A percentile compares a stretch with the other conserved stretches of the same genome.
Evolutionary conservation across 2,113 vertebrate species (phyloP).

Genomic region (Oncorhynchus gorbuscha): DNA sequence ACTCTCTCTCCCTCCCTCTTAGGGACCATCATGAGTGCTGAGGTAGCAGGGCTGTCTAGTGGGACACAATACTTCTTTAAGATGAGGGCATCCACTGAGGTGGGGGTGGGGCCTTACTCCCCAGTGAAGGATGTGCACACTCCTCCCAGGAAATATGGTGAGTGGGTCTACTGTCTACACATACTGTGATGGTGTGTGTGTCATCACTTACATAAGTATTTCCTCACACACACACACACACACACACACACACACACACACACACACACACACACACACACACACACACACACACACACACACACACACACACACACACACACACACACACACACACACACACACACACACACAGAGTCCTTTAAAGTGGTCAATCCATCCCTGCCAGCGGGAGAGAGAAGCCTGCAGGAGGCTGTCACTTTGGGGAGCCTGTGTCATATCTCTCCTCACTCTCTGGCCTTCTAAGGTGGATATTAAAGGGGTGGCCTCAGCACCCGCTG

Average conservation of each 20-base stretch:
- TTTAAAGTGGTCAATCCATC: constrained; percentile 14
- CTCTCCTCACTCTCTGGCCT: neutral
- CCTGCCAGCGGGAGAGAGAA: constrained; percentile 12
- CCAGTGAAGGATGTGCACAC: constrained; percentile 86
- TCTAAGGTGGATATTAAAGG: constrained; percentile 31
- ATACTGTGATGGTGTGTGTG: too few relatives aligned
- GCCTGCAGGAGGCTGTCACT: constrained; percentile 25
- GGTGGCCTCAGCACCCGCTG: constrained; percentile 21
- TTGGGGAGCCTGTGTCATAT: constrained; percentile 13
- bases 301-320: constrained; percentile 1
- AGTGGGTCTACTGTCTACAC: too few relatives aligned
- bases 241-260: constrained; percentile 4
- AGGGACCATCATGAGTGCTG: constrained; percentile 88
- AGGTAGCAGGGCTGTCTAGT: constrained; percentile 84
- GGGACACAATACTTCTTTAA: constrained; percentile 93
- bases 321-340: neutral
- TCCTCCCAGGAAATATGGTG: constrained; percentile 75
- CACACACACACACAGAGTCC: neutral
- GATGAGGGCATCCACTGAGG: constrained; percentile 87
- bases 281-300: neutral
- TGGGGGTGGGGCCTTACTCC: constrained; percentile 90
- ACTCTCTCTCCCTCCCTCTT: constrained; percentile 19
- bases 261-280: neutral
- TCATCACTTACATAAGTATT: too few relatives aligned
- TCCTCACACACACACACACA: neutral